Conservation (phyloP, 2,797 vertebrate species). For the Propithecus perrieri region DNA sequence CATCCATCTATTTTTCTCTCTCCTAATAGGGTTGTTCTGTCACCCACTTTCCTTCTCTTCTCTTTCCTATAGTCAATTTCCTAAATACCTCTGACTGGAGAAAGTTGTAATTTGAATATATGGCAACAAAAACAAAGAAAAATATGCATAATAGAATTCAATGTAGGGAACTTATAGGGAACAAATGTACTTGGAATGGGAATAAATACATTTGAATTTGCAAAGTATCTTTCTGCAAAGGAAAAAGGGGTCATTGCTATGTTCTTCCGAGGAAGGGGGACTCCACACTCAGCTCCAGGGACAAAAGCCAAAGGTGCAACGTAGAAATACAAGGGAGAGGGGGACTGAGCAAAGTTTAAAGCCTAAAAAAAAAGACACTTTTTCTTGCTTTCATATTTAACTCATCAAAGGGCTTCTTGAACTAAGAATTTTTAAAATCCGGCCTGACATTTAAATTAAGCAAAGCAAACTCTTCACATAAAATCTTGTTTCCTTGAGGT, state of each 20-base stretch:
- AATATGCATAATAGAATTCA: background rate
- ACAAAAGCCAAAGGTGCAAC: background rate
- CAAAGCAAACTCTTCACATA: background rate
- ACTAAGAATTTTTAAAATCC: background rate
- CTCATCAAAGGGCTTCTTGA: background rate
- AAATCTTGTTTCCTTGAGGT: background rate
- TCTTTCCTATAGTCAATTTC: background rate
- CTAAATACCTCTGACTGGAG: background rate
- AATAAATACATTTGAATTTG: background rate
- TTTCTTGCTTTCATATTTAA: background rate
- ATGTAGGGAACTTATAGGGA: background rate
- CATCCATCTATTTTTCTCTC: background rate
- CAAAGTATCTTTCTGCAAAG: background rate
- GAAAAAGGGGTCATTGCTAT: background rate
- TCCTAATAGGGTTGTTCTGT: background rate
- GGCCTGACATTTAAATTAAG: background rate
- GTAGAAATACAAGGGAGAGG: background rate
- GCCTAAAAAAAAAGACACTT: background rate
- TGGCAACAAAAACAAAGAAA: background rate
- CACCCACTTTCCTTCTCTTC: background rate
- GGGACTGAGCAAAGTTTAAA: background rate
- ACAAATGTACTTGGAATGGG: background rate
- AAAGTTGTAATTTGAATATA: background rate
- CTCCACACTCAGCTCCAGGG: background rate
- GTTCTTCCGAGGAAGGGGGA: background rate